Percentiles rank a stretch among this genome's conserved stretches.
phyloP scores from a whole-genome alignment of 2,888 invertebrate genomes.

The Calephelis perditalis region DNA sequence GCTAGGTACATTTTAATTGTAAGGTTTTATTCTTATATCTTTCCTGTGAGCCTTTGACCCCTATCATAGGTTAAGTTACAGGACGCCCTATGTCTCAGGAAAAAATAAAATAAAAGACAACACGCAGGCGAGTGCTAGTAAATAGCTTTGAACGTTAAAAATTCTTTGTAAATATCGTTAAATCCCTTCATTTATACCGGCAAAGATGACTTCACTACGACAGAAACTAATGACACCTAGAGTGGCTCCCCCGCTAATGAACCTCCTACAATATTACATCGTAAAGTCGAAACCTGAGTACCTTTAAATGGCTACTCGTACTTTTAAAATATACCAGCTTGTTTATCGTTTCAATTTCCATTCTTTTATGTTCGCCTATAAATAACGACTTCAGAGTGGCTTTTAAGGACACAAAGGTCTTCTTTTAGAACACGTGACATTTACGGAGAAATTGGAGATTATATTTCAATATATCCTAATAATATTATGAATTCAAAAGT shows the following conservation, averaged over 20 bases:
- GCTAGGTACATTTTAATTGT: too few relatives aligned
- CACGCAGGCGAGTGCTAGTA: too few relatives aligned
- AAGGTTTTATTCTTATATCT: too few relatives aligned
- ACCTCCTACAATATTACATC: slow-evolving; percentile 11
- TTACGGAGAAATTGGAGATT: too few relatives aligned
- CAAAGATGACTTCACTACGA: not conserved
- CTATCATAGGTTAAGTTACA: too few relatives aligned
- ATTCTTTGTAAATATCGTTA: not conserved
- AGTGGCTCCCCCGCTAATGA: slow-evolving; percentile 20
- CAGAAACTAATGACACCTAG: slow-evolving; percentile 17
- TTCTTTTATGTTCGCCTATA: not conserved
- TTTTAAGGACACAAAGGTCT: too few relatives aligned
- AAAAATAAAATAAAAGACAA: too few relatives aligned
- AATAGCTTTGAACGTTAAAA: not conserved
- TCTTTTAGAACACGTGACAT: too few relatives aligned
- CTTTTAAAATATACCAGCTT: not conserved
- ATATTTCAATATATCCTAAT: too few relatives aligned
- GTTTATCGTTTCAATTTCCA: not conserved
- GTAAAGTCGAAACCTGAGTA: not conserved
- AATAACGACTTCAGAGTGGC: not conserved
- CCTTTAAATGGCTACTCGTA: slow-evolving; percentile 8
- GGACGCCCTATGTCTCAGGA: too few relatives aligned
- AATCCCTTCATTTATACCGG: not conserved
- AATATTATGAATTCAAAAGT: too few relatives aligned
- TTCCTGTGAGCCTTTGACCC: too few relatives aligned